Evolutionary conservation across 2,888 invertebrate genomes (phyloP).

Genomic region (Cerceris rybyensis): DNA sequence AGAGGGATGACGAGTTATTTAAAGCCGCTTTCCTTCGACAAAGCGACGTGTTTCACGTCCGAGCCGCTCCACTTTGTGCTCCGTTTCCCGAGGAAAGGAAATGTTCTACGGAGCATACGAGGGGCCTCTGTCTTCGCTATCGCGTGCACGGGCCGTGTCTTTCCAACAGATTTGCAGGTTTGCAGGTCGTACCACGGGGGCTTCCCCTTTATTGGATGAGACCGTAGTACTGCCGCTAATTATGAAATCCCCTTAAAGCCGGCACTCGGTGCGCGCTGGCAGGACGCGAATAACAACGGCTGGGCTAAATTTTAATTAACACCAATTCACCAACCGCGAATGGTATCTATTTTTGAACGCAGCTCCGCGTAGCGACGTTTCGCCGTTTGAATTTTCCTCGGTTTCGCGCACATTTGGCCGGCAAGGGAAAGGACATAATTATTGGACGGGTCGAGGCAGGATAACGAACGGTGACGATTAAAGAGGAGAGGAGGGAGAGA

Average conservation of each 20-base stretch:
- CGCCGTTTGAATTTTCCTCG: not conserved
- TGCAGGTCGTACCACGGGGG: conserved; percentile 61
- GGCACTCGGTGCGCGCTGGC: conserved; percentile 27
- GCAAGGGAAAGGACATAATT: no score
- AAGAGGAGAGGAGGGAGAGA: not conserved
- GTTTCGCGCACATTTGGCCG: no score
- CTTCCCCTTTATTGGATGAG: conserved; percentile 77
- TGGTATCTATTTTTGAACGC: conserved; percentile 28
- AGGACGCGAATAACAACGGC: conserved; percentile 49
- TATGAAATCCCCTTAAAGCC: conserved; percentile 72
- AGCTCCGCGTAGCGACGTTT: not conserved
- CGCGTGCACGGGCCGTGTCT: conserved; percentile 28
- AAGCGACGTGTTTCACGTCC: conserved; percentile 39
- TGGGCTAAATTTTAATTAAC: conserved; percentile 55
- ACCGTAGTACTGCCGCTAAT: conserved; percentile 72
- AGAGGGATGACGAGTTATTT: conserved; percentile 44
- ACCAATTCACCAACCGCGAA: conserved; percentile 37
- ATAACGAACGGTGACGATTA: no score
- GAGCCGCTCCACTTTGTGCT: conserved; percentile 29
- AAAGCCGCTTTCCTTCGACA: conserved; percentile 51
- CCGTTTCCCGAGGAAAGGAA: conserved; percentile 18
- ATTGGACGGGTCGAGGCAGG: no score
- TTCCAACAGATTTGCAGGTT: conserved; percentile 38
- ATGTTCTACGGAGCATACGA: conserved; percentile 17
- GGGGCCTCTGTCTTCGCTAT: conserved; percentile 9